Base-by-base conservation (phyloP, 2,797 vertebrate genomes). In the Apogon talboti region DNA sequence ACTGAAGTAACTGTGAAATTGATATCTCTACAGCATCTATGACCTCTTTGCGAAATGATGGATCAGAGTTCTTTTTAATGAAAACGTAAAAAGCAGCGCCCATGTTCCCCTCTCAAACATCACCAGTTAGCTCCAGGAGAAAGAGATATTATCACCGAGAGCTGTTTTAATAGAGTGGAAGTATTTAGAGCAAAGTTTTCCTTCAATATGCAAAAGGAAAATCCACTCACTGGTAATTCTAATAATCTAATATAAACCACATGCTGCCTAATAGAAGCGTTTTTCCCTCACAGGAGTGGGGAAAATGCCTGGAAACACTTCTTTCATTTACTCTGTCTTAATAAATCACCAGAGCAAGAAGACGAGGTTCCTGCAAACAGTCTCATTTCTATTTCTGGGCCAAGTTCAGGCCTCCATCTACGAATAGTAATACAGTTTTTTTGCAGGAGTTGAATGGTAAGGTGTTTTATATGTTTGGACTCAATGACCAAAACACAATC, bases 311-410 rank as follows among this genome's bases (percentile, higher is more conserved):
- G 63, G 50, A 73, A 68, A 69, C 35, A 49, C 54, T 60, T 40
- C 53, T 59, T 73, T 63, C 6, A 66, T 78, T 71, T 74, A 44
- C 49, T 68, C 9, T 46, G 54, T 67, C 51, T 74, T 64, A 58
- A 71, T 73, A 78, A 76, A 81, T 74, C 14, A 58, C 24, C 37
- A 16, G 37, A 15, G 3, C n/a, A 47, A 55, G 51, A 24, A 50
- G 47, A 66, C 8, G 1, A 16, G 19, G 55, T 53, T 54, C 35
- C 19, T 49, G 47, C 44, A 63, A 76, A 63, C 51, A 49, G 55
- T 18, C 28, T 41, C 35, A 6, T 53, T 64, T 63, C 43, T 46
- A 35, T 71, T 61, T 66, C 64, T 57, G 48, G 28, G 52, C 10
- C 13, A 21, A 41, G 19, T 63, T 42, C 21, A 42, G 14, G 7